Percentiles rank a stretch among this genome's conserved stretches.
phyloP scores from a whole-genome alignment of 2,113 vertebrate species.

The Periophthalmodon schlosseri region DNA sequence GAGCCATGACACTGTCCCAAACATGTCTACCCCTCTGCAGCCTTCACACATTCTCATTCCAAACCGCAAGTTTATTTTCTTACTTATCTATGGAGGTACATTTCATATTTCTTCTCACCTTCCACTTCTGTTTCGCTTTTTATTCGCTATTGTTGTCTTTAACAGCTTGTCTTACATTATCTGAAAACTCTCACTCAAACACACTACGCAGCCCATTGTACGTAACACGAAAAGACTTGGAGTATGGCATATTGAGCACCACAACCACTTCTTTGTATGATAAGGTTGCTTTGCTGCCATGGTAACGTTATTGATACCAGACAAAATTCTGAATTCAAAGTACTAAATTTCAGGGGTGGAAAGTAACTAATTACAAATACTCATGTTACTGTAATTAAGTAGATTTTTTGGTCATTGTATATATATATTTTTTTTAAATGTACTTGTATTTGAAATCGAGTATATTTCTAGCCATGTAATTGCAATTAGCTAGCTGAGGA shows the following conservation, averaged over 20 bases:
- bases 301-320: not conserved
- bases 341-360: too few species aligned
- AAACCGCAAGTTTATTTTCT: not conserved
- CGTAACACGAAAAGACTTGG: not conserved
- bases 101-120: not conserved
- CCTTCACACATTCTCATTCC: not conserved
- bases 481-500: too few species aligned
- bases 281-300: not conserved
- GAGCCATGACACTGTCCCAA: conserved; percentile 9
- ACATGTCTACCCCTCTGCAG: not conserved
- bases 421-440: too few species aligned
- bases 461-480: too few species aligned
- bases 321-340: too few species aligned
- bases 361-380: too few species aligned
- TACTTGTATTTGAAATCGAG: too few species aligned
- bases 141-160: not conserved
- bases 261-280: not conserved
- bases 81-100: not conserved
- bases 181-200: not conserved
- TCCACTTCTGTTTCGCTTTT: not conserved
- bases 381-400: too few species aligned
- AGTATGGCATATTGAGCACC: not conserved
- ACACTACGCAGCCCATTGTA: not conserved
- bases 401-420: too few species aligned
- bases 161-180: not conserved